A percentile compares a stretch with the other conserved stretches of the same genome.
These are phyloP conservation scores for Hepsetus odoe DNA, from an alignment of 2,113 vertebrate species.

Conservation along the genomic window DNA sequence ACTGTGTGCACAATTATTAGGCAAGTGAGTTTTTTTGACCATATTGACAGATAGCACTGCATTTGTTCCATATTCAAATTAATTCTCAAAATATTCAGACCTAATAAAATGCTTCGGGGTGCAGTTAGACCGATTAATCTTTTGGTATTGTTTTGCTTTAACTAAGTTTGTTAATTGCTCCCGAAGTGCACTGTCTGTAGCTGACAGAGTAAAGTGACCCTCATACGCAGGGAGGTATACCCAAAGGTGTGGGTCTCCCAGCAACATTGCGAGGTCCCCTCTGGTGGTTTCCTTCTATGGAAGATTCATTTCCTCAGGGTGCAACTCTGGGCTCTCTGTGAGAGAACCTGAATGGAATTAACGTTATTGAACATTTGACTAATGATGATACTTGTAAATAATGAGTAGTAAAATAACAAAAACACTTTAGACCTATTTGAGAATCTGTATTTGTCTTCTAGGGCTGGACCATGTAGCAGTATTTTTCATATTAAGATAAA, in stretches of 20 bases:
- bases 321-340: not conserved
- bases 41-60: too few species aligned
- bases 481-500: not conserved
- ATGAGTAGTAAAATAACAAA: not conserved
- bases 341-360: not conserved
- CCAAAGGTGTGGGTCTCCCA: conserved; percentile 30
- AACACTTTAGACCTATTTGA: not conserved
- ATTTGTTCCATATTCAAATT: too few species aligned
- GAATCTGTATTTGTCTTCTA: not conserved
- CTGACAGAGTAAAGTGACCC: conserved; percentile 2
- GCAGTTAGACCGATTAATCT: not conserved
- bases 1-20: too few species aligned
- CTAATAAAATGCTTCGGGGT: too few species aligned
- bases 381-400: not conserved
- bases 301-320: not conserved
- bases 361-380: not conserved
- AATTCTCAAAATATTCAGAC: too few species aligned
- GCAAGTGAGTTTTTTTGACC: too few species aligned
- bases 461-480: not conserved
- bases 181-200: conserved; percentile 13
- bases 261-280: conserved; percentile 5
- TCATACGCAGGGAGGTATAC: not conserved
- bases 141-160: conserved; percentile 23
- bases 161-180: conserved; percentile 19
- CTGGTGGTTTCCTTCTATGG: conserved; percentile 23